Conservation (phyloP, 2,797 vertebrate genomes). For the Dermochelys coriacea region DNA sequence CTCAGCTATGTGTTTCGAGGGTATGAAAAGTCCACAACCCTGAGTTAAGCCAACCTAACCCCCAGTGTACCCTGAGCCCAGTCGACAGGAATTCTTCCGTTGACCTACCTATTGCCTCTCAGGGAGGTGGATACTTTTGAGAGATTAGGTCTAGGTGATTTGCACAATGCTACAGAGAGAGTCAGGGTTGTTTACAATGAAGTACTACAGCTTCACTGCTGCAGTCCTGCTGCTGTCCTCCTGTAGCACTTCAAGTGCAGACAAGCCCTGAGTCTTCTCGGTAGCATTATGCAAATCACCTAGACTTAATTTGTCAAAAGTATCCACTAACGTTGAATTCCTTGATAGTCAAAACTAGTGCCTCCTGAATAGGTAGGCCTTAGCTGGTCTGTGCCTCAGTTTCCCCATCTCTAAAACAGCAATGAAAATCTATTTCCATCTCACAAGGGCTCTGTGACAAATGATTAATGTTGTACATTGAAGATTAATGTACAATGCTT, state of each 20-base stretch:
- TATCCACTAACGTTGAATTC: not conserved
- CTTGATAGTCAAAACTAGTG: not conserved
- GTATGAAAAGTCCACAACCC: not conserved
- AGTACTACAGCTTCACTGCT: too few relatives aligned
- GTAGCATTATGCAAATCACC: not conserved
- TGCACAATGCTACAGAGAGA: too few relatives aligned
- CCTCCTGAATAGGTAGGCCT: not conserved
- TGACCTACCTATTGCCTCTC: too few relatives aligned
- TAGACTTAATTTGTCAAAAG: not conserved
- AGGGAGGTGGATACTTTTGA: too few relatives aligned
- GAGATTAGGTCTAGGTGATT: too few relatives aligned
- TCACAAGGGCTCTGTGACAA: not conserved
- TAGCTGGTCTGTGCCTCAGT: not conserved
- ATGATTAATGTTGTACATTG: not conserved
- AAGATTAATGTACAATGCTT: constrained; percentile 24
- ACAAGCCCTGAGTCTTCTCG: not conserved
- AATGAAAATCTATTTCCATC: not conserved
- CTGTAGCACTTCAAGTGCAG: not conserved
- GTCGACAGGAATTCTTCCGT: too few relatives aligned
- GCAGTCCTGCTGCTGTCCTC: too few relatives aligned
- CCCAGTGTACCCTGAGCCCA: too few relatives aligned
- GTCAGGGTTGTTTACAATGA: too few relatives aligned
- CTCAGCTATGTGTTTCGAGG: not conserved
- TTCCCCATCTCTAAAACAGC: not conserved
- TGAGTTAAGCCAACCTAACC: not conserved